Conservation (phyloP, 2,113 vertebrate species). For the Vulpes lagopus region DNA sequence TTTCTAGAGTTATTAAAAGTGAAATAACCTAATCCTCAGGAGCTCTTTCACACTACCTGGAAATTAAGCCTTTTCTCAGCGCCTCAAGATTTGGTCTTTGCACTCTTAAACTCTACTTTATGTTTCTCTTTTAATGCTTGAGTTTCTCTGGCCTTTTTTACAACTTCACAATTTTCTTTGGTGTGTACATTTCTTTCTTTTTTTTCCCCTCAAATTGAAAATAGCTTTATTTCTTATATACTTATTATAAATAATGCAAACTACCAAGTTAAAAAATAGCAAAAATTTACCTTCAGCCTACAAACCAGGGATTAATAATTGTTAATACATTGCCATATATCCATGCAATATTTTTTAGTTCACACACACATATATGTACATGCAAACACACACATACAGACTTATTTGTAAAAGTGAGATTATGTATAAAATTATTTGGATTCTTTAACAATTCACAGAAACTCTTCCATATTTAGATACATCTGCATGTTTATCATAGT, state of each 20-base stretch:
- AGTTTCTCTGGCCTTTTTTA: not conserved
- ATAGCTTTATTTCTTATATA: not conserved
- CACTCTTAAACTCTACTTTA: not conserved
- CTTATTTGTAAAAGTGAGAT: not conserved
- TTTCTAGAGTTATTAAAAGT: not conserved
- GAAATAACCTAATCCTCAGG: not conserved
- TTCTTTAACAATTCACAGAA: slow-evolving; percentile 1
- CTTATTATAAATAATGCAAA: slow-evolving; percentile 24
- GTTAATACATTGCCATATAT: not conserved
- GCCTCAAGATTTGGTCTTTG: not conserved
- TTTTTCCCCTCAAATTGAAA: not conserved
- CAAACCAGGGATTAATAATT: slow-evolving; percentile 1
- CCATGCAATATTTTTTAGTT: not conserved
- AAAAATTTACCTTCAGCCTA: not conserved
- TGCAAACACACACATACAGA: not conserved
- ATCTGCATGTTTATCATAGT: not conserved
- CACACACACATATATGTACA: not conserved
- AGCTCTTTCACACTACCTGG: not conserved
- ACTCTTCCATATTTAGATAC: not conserved
- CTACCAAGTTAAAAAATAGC: not conserved
- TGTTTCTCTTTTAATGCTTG: not conserved
- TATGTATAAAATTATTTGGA: slow-evolving; percentile 13
- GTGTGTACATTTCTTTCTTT: not conserved
- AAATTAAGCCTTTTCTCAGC: not conserved
- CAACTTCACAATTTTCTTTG: not conserved